Base-by-base conservation (phyloP, 2,113 vertebrate genomes). In the Bubo bubo region DNA sequence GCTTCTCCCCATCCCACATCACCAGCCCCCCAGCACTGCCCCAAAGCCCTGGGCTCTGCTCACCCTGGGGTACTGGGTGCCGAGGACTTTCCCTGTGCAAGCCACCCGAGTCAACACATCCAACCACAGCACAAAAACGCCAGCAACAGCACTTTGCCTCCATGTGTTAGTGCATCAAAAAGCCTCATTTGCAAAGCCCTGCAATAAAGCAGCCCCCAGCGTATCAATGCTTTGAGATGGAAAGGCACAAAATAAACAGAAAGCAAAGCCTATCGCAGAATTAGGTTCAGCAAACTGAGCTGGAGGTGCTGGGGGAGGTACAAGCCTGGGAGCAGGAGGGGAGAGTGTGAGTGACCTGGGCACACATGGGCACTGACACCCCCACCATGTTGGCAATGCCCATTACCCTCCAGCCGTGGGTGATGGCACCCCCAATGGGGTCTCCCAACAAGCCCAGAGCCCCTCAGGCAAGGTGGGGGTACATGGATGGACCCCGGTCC, bases 61-160 rank as follows among this genome's bases (percentile, higher is more conserved):
- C 3, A 0, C 45, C 35, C 53, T 0, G 0, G 16, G 47, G 23
- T 3, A 13, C 24, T 1, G 1, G 35, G 20, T 41, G 26, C 50
- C 5, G 2, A 16, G 39, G 34, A 28, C 35, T 39, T 19, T 49
- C 39, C 43, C 23, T 23, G 13, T 4, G 2, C 66, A 56, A 91
- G 24, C 75, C 4, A 2, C 12, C 23, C 3, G 1, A 39, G 23
- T 10, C 8, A 27, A 26, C 35, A 23, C 79, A 43, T 63, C 14
- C 83, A 79, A 19, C 21, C 56, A 20, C 1, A 0, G 62, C 43
- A 58, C 66, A 23, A 30, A 75, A 21, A 0, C 35, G 1, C 18
- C 63, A 32, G n/a, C 14, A 20, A 16, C 4, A 28, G 75, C 90
- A 7, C 35, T 50, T 47, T 24, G 50, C 37, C 47, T 43, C 30